These are phyloP conservation scores for Physocephala rufipes DNA, from an alignment of 2,888 invertebrate species.

Conservation along the genomic window DNA sequence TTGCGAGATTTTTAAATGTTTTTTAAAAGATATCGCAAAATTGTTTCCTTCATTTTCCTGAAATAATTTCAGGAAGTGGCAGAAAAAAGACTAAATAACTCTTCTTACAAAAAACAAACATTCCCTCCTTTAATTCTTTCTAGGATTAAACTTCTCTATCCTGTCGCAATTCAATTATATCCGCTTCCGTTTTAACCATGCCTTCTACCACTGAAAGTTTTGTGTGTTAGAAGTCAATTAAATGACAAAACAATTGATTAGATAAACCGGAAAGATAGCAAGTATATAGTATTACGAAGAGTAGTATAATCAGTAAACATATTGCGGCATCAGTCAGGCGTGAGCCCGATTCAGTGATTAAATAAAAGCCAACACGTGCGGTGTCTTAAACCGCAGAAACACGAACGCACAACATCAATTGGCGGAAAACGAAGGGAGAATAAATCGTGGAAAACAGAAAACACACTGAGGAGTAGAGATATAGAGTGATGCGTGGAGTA, in stretches of 20 bases:
- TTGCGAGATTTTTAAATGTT: too few relatives aligned
- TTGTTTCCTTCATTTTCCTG: too few relatives aligned
- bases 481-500: too few relatives aligned
- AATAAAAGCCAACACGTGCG: conserved; percentile 21
- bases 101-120: neutral
- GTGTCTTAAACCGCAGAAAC: neutral
- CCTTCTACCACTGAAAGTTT: neutral
- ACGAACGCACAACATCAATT: too few relatives aligned
- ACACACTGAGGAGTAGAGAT: too few relatives aligned
- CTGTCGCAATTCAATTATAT: neutral
- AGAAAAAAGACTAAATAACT: neutral
- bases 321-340: conserved; percentile 2
- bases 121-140: neutral
- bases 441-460: too few relatives aligned
- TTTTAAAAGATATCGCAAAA: too few relatives aligned
- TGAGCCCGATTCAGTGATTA: conserved; percentile 4
- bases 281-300: too few relatives aligned
- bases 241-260: conserved; percentile 20
- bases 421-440: too few relatives aligned
- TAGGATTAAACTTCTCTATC: neutral
- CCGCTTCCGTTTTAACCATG: neutral
- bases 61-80: too few relatives aligned
- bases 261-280: conserved; percentile 2
- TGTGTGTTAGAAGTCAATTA: conserved; percentile 14
- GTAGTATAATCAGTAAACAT: conserved; percentile 13